phyloP scores from a whole-genome alignment of 2,797 vertebrate species.

The Lithobates pipiens region DNA sequence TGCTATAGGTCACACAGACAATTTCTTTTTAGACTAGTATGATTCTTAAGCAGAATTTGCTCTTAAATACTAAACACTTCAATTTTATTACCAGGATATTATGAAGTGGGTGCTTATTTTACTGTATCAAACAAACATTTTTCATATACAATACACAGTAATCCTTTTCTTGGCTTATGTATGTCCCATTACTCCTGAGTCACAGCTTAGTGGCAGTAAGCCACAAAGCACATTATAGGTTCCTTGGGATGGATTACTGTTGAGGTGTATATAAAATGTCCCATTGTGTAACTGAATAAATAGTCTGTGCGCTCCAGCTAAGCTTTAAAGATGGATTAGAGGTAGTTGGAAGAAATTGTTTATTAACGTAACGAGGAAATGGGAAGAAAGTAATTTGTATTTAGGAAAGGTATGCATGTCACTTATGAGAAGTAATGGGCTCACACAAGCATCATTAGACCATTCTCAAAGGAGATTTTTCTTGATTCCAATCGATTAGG shows the following conservation, averaged over 20 bases:
- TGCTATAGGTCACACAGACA: too few relatives aligned
- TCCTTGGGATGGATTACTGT: conserved; percentile 8
- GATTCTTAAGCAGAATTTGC: too few relatives aligned
- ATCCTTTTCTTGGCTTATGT: conserved; percentile 3
- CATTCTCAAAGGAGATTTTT: neutral
- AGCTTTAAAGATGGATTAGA: conserved; percentile 10
- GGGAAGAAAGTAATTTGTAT: conserved; percentile 13
- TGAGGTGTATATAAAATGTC: conserved; percentile 31
- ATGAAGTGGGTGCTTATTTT: neutral
- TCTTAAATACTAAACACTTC: too few relatives aligned
- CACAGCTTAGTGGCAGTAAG: neutral
- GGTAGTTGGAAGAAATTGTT: conserved; percentile 11
- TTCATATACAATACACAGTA: neutral
- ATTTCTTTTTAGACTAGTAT: too few relatives aligned
- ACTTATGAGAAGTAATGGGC: neutral
- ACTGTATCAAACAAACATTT: neutral
- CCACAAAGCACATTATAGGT: conserved; percentile 1
- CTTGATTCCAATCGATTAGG: neutral
- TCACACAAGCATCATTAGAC: neutral
- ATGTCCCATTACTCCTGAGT: conserved; percentile 7
- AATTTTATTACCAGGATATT: neutral
- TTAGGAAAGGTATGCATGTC: neutral
- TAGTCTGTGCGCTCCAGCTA: neutral
- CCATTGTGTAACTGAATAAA: conserved; percentile 1
- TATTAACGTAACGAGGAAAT: conserved; percentile 11